Evolutionary conservation across 1,140 invertebrate genomes (phyloP), one percentile per base, ranked within the genome.

Genomic region (Adoxophyes honmai): DNA sequence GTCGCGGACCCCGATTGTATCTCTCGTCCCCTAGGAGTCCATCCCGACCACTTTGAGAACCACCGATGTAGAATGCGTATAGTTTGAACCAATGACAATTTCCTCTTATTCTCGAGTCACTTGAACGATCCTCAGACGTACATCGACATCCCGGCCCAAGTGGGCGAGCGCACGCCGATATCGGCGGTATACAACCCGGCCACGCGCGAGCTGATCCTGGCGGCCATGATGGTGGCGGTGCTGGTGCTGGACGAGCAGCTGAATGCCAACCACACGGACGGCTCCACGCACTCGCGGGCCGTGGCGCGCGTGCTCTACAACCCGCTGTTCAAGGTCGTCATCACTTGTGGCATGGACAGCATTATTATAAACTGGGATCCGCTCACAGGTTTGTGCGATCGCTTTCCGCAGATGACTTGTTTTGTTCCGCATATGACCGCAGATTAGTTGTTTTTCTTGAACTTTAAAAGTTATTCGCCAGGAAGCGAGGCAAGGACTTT

Each of bases 311-410:
- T 94, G 0, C 83, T 95, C 1, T 94, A 94, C 68, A 94, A 94
- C 84, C 90, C 90, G 9, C 84, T 95, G 4, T 94, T 92, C 66
- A 91, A 93, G 70, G 91, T 91, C 34, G 89, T 94, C 37, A 90
- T 94, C 35, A 93, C 93, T 0, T 93, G 91, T 35, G 92, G 93
- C 11, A 78, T 92, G 69, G 94, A 95, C 73, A 94, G 93, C 57
- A 92, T 91, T 66, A 94, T 95, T 55, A 94, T 94, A 58, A 91
- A 93, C 4, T 95, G 94, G 94, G 91, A 94, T 82, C 92, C 93
- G 1, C 90, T 91, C 81, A 91, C 87, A 14, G 92, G 91, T 79
- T 28, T 6, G 2, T 3, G 6, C 21, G 2, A 28, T 28, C 6
- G 6, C n/a, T n/a, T n/a, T n/a, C n/a, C n/a, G n/a, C n/a, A n/a